Conservation (phyloP, 2,888 invertebrate species). For the Euspilapteryx auroguttella region DNA sequence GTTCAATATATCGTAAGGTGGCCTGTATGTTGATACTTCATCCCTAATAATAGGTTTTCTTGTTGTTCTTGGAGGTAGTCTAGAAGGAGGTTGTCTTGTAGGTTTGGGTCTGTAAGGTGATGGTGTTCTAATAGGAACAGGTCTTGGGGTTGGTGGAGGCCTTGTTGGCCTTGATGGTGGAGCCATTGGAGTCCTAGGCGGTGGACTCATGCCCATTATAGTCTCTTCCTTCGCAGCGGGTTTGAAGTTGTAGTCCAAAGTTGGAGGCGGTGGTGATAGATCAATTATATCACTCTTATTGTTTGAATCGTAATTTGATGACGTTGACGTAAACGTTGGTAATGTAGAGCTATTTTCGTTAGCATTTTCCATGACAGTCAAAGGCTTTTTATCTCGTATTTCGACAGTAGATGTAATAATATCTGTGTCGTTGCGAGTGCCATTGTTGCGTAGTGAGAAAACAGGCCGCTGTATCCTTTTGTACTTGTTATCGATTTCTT, state of each 20-base stretch:
- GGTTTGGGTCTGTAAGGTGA: conserved; percentile 34
- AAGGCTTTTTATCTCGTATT: conserved; percentile 43
- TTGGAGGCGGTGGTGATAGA: conserved; percentile 53
- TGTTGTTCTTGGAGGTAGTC: conserved; percentile 25
- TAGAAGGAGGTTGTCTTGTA: conserved; percentile 27
- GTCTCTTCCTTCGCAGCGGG: conserved; percentile 44
- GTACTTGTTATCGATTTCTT: conserved; percentile 17
- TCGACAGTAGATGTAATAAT: conserved; percentile 53
- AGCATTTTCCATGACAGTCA: conserved; percentile 29
- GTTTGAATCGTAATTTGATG: conserved; percentile 21
- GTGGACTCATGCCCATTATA: conserved; percentile 62
- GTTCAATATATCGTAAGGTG: conserved; percentile 34
- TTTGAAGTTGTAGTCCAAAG: conserved; percentile 38
- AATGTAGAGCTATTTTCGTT: conserved; percentile 22
- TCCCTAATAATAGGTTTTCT: conserved; percentile 30
- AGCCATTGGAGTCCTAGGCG: conserved; percentile 27
- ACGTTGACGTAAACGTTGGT: conserved; percentile 27
- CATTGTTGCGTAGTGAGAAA: conserved; percentile 18
- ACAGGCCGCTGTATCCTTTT: conserved; percentile 21
- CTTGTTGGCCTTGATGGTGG: conserved; percentile 16
- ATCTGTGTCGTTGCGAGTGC: conserved; percentile 26
- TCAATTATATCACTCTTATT: conserved; percentile 42
- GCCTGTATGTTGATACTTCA: conserved; percentile 40
- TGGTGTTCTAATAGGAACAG: conserved; percentile 30
- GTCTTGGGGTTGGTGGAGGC: conserved; percentile 25